These are phyloP conservation scores for Watsonalla binaria DNA, from an alignment of 2,888 invertebrate genomes.

Conservation along the genomic window DNA sequence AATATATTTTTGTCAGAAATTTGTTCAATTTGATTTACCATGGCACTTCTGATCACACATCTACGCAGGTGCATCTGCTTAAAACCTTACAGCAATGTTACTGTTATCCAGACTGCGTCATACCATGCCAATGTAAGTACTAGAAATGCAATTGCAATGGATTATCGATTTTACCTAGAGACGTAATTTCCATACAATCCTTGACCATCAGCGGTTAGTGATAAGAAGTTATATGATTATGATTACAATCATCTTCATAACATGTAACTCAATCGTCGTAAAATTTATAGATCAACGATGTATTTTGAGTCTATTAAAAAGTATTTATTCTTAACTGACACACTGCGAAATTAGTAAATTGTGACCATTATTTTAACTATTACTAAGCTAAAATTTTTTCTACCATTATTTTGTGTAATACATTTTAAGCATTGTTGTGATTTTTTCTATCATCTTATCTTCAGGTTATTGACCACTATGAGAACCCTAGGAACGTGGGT, in stretches of 20 bases:
- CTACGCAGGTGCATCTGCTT: conserved; percentile 61
- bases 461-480: conserved; percentile 98
- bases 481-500: conserved; percentile 99
- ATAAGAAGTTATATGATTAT: background rate
- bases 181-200: conserved; percentile 28
- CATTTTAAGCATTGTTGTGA: no score
- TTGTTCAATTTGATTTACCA: conserved; percentile 15
- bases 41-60: conserved; percentile 54
- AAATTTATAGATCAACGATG: no score
- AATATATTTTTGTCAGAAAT: background rate
- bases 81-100: conserved; percentile 48
- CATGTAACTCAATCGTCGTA: no score
- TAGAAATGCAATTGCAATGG: conserved; percentile 38
- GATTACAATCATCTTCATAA: background rate
- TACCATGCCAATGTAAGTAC: conserved; percentile 88
- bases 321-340: no score
- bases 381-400: no score
- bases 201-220: conserved; percentile 16
- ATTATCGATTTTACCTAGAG: conserved; percentile 42
- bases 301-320: no score
- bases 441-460: conserved; percentile 8
- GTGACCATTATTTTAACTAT: conserved; percentile 1
- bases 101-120: conserved; percentile 73
- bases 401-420: no score
- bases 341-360: no score